Base-by-base conservation (phyloP, 2,113 vertebrate genomes). In the Panurus biarmicus region DNA sequence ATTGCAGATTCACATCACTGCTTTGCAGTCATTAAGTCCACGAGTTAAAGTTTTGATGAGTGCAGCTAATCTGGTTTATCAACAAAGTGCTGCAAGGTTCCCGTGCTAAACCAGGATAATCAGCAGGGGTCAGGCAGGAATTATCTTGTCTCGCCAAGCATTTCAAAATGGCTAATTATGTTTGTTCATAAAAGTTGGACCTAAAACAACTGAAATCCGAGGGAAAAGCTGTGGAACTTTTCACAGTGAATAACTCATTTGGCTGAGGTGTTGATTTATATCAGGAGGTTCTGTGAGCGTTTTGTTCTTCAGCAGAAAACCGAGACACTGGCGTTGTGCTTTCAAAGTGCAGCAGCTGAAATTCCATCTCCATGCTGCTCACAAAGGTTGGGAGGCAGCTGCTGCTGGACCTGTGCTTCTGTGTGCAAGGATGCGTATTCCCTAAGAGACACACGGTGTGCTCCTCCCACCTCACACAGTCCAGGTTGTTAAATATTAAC, bases 121-220 rank as follows among this genome's bases (percentile, higher is more conserved):
- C 87, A 90, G 78, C 71, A 64, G 93, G 93, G 94, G 85, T 95
- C 93, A 96, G 85, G 78, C 92, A 90, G 85, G 94, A 93, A 96
- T 97, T 94, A 79, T 93, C 93, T 85, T 58, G 67, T 83, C 78
- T 95, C 47, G 50, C 84, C 89, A 91, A 94, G 91, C 93, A 93
- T 94, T 91, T 89, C 61, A 42, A 66, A 83, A 80, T 21, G 60
- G 35, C 67, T 94, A 93, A 96, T 97, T 93, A 85, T 93, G 90
- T 94, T 96, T 95, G 87, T 66, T 73, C 71, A 12, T 80, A 26
- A 90, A 87, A 96, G 53, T 36, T 53, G 44, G 56, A 76, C 78
- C 78, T 48, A 38, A 87, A 95, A n/a, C 85, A 85, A 45, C 42
- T 26, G 24, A 91, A 95, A 94, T 85, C 35, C 1, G 25, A 71